Evolutionary conservation across 53 echinoderm and acorn worm species (phyloP).

Genomic region (Echinometra lucunter): DNA sequence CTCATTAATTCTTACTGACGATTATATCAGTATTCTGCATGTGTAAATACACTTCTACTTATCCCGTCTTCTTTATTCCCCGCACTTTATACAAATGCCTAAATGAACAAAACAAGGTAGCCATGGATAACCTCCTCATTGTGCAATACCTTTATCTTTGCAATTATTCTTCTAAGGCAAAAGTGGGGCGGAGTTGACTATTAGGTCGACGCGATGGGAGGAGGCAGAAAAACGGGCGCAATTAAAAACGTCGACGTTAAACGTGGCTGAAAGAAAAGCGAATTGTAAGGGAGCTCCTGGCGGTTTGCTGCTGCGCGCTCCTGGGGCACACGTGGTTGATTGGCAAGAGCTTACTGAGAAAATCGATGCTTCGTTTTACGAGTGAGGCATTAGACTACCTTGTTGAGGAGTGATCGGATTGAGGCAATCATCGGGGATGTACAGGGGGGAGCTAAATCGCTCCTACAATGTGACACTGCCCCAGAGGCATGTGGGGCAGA

Average conservation of each 20-base stretch:
- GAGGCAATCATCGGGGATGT: conserved; percentile 25
- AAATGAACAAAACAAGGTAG: not conserved
- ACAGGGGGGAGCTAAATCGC: conserved; percentile 36
- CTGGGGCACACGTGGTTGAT: conserved; percentile 41
- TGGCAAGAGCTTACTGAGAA: conserved; percentile 50
- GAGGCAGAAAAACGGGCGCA: not conserved
- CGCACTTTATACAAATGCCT: not conserved
- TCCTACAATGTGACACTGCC: conserved; percentile 54
- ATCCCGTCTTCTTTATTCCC: not conserved
- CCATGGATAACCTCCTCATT: not conserved
- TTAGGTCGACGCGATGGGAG: not conserved
- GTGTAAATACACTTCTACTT: too few species aligned
- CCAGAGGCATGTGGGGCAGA: too few species aligned
- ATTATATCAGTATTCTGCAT: too few species aligned
- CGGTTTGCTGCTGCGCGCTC: conserved; percentile 33
- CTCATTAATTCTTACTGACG: too few species aligned
- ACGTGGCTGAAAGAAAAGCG: not conserved
- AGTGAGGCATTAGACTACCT: conserved; percentile 49
- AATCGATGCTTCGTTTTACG: conserved; percentile 56
- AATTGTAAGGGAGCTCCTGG: not conserved
- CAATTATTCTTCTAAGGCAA: not conserved
- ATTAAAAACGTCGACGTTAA: conserved; percentile 35
- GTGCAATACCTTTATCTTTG: not conserved
- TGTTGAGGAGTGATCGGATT: conserved; percentile 42
- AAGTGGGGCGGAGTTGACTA: conserved; percentile 1